Conservation (phyloP, 1,140 invertebrate species). For the Zaprionus gabonicus region DNA sequence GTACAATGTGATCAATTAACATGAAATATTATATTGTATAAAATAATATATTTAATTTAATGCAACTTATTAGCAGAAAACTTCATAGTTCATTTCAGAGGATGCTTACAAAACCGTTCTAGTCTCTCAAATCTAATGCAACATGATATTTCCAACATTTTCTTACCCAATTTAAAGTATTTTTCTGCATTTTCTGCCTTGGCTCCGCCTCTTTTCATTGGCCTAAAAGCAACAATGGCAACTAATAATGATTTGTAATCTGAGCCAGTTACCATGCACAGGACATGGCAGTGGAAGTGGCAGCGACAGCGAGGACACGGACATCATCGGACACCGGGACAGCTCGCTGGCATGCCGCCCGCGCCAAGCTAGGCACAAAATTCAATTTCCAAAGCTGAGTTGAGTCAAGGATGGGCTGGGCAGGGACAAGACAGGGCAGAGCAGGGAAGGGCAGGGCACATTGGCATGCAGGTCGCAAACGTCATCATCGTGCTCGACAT, state of each 20-base stretch:
- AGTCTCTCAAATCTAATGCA: too few relatives aligned
- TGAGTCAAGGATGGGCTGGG: background rate
- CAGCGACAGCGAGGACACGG: conserved; percentile 18
- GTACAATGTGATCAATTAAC: too few relatives aligned
- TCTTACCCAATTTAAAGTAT: background rate
- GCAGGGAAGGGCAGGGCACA: conserved; percentile 6
- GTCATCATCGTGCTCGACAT: conserved; percentile 36
- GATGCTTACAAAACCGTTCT: too few relatives aligned
- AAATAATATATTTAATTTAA: too few relatives aligned
- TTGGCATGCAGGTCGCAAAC: conserved; percentile 60
- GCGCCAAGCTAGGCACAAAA: conserved; percentile 35
- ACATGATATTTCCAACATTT: background rate
- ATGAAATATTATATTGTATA: too few relatives aligned
- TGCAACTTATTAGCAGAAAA: too few relatives aligned
- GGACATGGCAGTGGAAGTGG: conserved; percentile 20
- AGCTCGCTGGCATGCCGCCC: conserved; percentile 30
- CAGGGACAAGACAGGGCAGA: too few relatives aligned
- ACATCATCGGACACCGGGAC: conserved; percentile 20
- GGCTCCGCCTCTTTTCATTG: conserved; percentile 22
- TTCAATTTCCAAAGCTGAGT: conserved; percentile 48
- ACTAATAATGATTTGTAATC: conserved; percentile 58
- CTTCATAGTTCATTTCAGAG: too few relatives aligned
- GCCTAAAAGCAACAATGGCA: conserved; percentile 32
- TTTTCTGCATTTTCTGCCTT: conserved; percentile 1
- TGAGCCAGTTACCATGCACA: conserved; percentile 39